These are phyloP conservation scores for Ypsolopha sequella DNA, from an alignment of 2,888 invertebrate species.

Conservation along the genomic window DNA sequence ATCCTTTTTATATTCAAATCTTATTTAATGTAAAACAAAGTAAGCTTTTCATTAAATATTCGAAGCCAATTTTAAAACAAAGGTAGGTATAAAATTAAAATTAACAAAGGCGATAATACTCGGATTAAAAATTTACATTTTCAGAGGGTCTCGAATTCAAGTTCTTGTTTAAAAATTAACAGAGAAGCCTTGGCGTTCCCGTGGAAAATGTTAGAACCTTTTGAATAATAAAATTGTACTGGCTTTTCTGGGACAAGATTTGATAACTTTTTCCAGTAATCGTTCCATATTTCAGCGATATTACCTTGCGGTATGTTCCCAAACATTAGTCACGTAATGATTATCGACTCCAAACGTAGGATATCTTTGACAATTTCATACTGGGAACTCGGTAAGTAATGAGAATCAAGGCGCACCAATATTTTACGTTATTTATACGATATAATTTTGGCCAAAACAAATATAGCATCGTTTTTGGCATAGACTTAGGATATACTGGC, in stretches of 20 bases:
- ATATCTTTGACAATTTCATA: neutral
- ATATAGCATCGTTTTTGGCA: too few relatives aligned
- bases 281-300: neutral
- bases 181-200: neutral
- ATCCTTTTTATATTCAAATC: too few relatives aligned
- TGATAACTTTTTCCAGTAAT: neutral
- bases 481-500: too few relatives aligned
- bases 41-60: too few relatives aligned
- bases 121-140: neutral
- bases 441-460: too few relatives aligned
- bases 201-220: neutral
- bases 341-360: neutral
- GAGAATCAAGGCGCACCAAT: neutral
- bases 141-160: neutral
- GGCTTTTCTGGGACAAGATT: neutral
- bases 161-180: neutral
- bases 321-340: neutral
- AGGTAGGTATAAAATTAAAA: too few relatives aligned
- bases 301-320: neutral
- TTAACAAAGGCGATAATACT: neutral
- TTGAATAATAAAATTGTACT: neutral
- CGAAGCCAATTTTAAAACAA: too few relatives aligned
- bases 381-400: neutral
- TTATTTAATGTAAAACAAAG: too few relatives aligned
- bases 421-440: too few relatives aligned